phyloP scores from a whole-genome alignment of 2,113 vertebrate species.

The Athene noctua region DNA sequence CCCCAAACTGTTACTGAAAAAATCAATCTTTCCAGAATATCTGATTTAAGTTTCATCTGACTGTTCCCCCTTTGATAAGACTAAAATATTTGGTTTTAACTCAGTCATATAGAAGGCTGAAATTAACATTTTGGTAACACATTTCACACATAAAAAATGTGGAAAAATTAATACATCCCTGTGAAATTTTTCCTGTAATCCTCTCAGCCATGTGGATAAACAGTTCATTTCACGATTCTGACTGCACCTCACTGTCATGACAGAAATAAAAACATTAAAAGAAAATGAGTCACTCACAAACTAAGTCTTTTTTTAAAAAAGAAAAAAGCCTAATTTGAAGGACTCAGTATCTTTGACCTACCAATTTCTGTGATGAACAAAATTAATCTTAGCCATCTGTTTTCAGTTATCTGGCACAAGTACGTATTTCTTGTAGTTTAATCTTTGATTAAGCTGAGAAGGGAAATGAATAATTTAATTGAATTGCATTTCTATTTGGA shows the following conservation, averaged over 20 bases:
- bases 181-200: neutral
- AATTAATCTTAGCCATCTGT: slow-evolving; percentile 46
- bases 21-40: neutral
- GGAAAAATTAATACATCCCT: neutral
- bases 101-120: neutral
- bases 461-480: slow-evolving; percentile 60
- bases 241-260: neutral
- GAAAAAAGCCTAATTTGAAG: neutral
- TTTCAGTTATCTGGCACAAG: slow-evolving; percentile 35
- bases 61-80: neutral
- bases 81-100: neutral
- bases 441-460: slow-evolving; percentile 44
- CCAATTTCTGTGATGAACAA: neutral
- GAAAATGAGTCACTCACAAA: neutral
- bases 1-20: neutral
- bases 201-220: neutral
- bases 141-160: neutral
- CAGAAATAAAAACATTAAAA: neutral
- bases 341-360: neutral
- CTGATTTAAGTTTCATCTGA: neutral
- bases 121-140: neutral
- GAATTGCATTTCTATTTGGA: slow-evolving; percentile 31
- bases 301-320: neutral
- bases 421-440: neutral
- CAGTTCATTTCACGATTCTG: neutral